phyloP scores from a whole-genome alignment of 2,888 invertebrate species.

The Hofmannophila pseudospretella region DNA sequence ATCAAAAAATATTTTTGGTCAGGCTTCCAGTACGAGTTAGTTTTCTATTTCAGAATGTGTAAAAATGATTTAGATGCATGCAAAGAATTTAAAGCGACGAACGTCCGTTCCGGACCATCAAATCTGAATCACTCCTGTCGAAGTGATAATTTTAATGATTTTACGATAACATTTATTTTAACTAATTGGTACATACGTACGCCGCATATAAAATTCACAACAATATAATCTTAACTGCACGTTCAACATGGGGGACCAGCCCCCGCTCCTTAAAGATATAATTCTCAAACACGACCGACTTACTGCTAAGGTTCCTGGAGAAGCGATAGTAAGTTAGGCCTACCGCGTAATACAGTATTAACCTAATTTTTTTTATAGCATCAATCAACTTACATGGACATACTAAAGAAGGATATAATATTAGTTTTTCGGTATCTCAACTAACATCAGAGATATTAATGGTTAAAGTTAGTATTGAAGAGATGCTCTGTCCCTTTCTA shows the following conservation, averaged over 20 bases:
- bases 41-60: too few relatives aligned
- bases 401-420: too few relatives aligned
- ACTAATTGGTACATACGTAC: constrained; percentile 51
- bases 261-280: constrained; percentile 47
- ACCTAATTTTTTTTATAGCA: too few relatives aligned
- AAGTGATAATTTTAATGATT: constrained; percentile 7
- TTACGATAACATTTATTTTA: constrained; percentile 37
- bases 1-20: too few relatives aligned
- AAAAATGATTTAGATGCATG: too few relatives aligned
- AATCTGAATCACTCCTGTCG: background rate
- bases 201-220: constrained; percentile 65
- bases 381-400: too few relatives aligned
- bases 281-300: constrained; percentile 41
- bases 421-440: too few relatives aligned
- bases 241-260: constrained; percentile 64
- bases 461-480: too few relatives aligned
- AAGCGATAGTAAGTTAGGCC: constrained; percentile 1
- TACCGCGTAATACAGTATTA: too few relatives aligned
- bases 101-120: constrained; percentile 1
- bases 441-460: too few relatives aligned
- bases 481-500: too few relatives aligned
- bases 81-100: constrained; percentile 20
- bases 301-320: constrained; percentile 24
- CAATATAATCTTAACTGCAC: constrained; percentile 48
- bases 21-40: too few relatives aligned